A percentile compares a stretch with the other conserved stretches of the same genome.
phyloP scores from a whole-genome alignment of 2,888 invertebrate genomes.

The Lasioglossum marginatum region DNA sequence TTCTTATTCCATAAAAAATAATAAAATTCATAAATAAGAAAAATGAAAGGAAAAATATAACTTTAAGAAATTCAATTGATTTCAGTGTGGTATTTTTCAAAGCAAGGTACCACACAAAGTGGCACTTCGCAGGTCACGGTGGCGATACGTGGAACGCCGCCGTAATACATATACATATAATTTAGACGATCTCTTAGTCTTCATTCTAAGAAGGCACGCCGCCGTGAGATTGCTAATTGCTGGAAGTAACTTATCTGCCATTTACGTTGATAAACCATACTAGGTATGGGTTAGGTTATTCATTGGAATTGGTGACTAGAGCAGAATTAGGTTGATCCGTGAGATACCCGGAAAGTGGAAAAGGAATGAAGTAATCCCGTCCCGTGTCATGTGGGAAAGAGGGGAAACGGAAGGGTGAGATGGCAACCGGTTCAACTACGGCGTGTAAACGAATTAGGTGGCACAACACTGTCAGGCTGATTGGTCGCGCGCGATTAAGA shows the following conservation, averaged over 20 bases:
- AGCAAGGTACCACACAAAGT: too few relatives aligned
- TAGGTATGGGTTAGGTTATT: not conserved
- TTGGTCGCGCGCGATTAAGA: conserved; percentile 75
- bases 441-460: conserved; percentile 71
- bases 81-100: too few relatives aligned
- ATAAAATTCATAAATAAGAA: too few relatives aligned
- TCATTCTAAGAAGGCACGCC: not conserved
- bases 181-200: not conserved
- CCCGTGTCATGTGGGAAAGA: conserved; percentile 13
- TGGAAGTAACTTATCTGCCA: not conserved
- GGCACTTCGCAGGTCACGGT: too few relatives aligned
- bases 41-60: too few relatives aligned
- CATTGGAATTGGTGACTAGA: not conserved
- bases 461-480: conserved; percentile 73
- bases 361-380: conserved; percentile 52
- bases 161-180: too few relatives aligned
- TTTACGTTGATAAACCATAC: not conserved
- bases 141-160: too few relatives aligned
- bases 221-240: not conserved
- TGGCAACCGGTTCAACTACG: conserved; percentile 55
- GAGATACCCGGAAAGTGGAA: conserved; percentile 43
- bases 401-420: conserved; percentile 30
- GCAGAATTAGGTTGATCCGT: conserved; percentile 39
- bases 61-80: too few relatives aligned
- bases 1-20: too few relatives aligned